Evolutionary conservation across 2,888 invertebrate species (phyloP).

Genomic region (Lacanobia oleracea): DNA sequence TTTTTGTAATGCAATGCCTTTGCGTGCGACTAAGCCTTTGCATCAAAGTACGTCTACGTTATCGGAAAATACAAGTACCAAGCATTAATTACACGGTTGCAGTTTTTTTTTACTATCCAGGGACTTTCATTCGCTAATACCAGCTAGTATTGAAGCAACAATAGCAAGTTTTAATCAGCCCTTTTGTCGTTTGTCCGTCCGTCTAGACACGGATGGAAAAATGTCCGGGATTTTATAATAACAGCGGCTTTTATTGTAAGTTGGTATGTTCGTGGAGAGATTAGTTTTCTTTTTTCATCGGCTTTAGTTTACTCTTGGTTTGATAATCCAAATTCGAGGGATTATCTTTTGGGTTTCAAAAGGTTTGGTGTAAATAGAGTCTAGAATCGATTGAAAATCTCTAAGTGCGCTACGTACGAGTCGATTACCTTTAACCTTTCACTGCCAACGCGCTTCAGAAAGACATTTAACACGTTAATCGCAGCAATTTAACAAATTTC

Average conservation of each 20-base stretch:
- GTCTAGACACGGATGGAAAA: constrained; percentile 83
- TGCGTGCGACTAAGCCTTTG: constrained; percentile 46
- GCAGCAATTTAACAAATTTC: constrained; percentile 88
- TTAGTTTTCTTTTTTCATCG: constrained; percentile 12
- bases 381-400: constrained; percentile 28
- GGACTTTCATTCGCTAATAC: constrained; percentile 66
- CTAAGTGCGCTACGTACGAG: constrained; percentile 48
- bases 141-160: constrained; percentile 75
- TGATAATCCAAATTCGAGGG: not conserved
- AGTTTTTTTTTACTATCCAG: constrained; percentile 65
- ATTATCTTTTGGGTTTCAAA: not conserved
- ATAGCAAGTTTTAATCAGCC: constrained; percentile 88
- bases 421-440: constrained; percentile 71
- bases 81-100: constrained; percentile 62
- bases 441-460: constrained; percentile 78
- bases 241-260: constrained; percentile 71
- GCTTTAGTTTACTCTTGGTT: not conserved
- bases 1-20: constrained; percentile 41
- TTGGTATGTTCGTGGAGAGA: constrained; percentile 26
- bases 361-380: constrained; percentile 5
- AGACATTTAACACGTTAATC: constrained; percentile 89
- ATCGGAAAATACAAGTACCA: constrained; percentile 48
- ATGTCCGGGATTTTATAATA: constrained; percentile 77
- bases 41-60: constrained; percentile 36
- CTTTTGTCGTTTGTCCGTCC: constrained; percentile 83